Evolutionary conservation across 2,888 invertebrate genomes (phyloP), one percentile per base, ranked within the genome.

Genomic region (Dorcus hopei): DNA sequence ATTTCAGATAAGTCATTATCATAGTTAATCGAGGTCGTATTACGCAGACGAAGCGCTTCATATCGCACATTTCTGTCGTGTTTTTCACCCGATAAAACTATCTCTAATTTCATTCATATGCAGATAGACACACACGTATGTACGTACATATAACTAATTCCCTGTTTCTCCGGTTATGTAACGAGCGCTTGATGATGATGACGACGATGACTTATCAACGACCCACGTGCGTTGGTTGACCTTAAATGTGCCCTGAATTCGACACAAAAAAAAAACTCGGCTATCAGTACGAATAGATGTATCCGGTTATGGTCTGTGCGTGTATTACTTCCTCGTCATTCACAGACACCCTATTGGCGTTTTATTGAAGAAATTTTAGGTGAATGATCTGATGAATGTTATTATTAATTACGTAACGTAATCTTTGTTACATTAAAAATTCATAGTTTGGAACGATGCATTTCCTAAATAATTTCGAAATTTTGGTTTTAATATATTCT

Each of bases 151-250:
- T 23, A 23, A 19, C 45, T 23, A 23, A 45, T 45, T 45, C 45
- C 45, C 45, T 8, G 45, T 11, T 11, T 23, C n/a, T 16, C 14
- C 16, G 45, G 23, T 45, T 45, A 45, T 11, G 14, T 45, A 11
- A 45, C 45, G 19, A 23, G 16, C 19, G 23, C 45, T 23, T 16
- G 45, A 7, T 45, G 56, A 53, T 45, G 39, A 39, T 38, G 41
- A 14, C 39, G 47, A 53, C 47, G 52, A 59, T 57, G 58, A 58
- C 39, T 61, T 63, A 64, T 65, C 57, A 56, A 57, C 65, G 43
- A 58, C 70, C 69, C 67, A 69, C 69, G 67, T 63, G 65, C 58
- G 54, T 57, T 54, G 64, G 58, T 61, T 68, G 68, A 67, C 66
- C 68, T 66, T 64, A 64, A 53, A 54, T 61, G 50, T 59, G 60